phyloP scores from a whole-genome alignment of 2,113 vertebrate species.

The Hoplias malabaricus region DNA sequence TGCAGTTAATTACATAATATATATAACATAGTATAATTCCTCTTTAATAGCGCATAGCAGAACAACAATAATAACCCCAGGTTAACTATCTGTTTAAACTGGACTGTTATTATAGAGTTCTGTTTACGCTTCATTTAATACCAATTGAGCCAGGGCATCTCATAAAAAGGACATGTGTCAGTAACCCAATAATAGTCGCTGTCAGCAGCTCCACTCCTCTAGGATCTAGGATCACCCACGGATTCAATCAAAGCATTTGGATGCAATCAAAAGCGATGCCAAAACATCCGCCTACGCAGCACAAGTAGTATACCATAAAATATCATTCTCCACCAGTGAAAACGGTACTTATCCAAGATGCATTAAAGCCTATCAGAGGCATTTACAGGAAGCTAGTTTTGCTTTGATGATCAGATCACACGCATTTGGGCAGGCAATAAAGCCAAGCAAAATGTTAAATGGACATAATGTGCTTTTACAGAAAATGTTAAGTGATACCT shows the following conservation, averaged over 20 bases:
- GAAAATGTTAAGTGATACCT: conserved; percentile 49
- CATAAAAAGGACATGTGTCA: background rate
- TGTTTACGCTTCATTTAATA: conserved; percentile 3
- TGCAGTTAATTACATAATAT: too few species aligned
- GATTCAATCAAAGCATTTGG: conserved; percentile 27
- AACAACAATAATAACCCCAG: background rate
- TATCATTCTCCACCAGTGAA: background rate
- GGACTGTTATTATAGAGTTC: background rate
- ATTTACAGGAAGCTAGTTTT: background rate
- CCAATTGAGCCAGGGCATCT: background rate
- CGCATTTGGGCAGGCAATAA: conserved; percentile 55
- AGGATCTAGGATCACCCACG: conserved; percentile 49
- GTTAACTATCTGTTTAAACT: background rate
- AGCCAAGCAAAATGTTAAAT: conserved; percentile 64
- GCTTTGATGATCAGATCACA: conserved; percentile 52
- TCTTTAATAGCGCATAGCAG: too few species aligned
- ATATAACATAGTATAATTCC: too few species aligned
- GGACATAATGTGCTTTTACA: conserved; percentile 57
- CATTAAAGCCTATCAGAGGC: background rate
- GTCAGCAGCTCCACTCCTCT: conserved; percentile 53
- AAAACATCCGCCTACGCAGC: conserved; percentile 36
- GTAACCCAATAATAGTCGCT: conserved; percentile 25
- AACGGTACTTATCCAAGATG: background rate
- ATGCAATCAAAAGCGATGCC: conserved; percentile 54
- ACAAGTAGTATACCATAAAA: conserved; percentile 6